These are phyloP conservation scores for Pegoplata infirma DNA, from an alignment of 2,888 invertebrate species.

Conservation along the genomic window DNA sequence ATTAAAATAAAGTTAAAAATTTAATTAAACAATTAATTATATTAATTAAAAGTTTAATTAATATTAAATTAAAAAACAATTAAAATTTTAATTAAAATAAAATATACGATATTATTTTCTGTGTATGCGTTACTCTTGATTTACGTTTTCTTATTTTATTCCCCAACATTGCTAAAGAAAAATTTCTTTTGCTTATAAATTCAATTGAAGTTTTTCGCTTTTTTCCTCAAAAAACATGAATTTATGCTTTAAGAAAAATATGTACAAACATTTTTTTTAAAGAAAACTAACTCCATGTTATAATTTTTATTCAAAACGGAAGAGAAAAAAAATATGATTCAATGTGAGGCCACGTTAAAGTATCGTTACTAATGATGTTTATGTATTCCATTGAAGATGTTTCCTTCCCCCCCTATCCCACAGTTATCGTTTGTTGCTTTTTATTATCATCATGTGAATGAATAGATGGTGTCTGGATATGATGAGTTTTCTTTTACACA, in stretches of 20 bases:
- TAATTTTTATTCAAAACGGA: not conserved
- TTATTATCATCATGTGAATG: conserved; percentile 18
- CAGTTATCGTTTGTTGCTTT: not conserved
- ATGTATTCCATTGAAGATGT: conserved; percentile 23
- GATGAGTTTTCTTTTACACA: conserved; percentile 41
- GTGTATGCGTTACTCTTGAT: not conserved
- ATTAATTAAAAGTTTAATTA: too few relatives aligned
- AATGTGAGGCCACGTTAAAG: conserved; percentile 10
- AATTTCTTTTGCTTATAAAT: not conserved
- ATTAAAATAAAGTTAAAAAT: too few relatives aligned
- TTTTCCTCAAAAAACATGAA: not conserved
- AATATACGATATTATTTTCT: too few relatives aligned
- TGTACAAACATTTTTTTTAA: too few relatives aligned
- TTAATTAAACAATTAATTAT: too few relatives aligned
- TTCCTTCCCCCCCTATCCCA: too few relatives aligned
- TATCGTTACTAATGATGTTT: conserved; percentile 48
- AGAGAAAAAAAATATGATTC: conserved; percentile 23
- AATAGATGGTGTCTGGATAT: conserved; percentile 51
- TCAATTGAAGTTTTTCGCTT: not conserved
- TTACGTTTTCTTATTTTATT: too few relatives aligned
- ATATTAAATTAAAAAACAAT: too few relatives aligned
- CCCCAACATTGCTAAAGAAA: not conserved
- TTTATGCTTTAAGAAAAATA: not conserved
- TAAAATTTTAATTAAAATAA: too few relatives aligned
- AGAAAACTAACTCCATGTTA: conserved; percentile 9